Conservation (phyloP, 2,113 vertebrate species). For the Eidolon helvum region DNA sequence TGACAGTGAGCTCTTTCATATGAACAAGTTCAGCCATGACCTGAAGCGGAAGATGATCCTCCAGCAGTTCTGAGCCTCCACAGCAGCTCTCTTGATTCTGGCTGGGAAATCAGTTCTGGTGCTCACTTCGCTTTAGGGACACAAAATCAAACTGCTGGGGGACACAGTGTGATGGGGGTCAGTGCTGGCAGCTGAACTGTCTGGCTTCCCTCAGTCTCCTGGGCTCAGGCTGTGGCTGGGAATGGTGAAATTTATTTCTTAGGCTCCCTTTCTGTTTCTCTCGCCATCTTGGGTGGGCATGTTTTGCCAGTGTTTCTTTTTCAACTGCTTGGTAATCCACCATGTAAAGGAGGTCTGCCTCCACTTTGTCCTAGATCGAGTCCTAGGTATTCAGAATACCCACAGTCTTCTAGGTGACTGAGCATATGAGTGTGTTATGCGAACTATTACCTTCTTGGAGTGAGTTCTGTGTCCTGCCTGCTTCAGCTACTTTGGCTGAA, state of each 20-base stretch:
- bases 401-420: no score
- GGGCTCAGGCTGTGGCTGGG: background rate
- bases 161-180: background rate
- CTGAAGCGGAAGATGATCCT: slow-evolving; percentile 92
- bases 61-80: slow-evolving; percentile 90
- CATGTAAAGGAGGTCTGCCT: background rate
- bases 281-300: background rate
- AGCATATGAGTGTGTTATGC: fast-evolving
- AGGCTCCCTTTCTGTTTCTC: background rate
- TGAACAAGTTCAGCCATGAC: slow-evolving; percentile 94
- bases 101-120: background rate
- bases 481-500: background rate
- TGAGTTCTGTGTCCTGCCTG: background rate
- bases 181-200: background rate
- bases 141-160: fast-evolving
- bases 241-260: background rate
- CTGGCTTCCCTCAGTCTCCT: background rate
- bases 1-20: slow-evolving; percentile 92
- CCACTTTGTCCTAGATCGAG: background rate
- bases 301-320: background rate
- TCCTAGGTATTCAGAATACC: background rate
- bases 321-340: fast-evolving
- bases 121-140: background rate
- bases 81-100: no score
- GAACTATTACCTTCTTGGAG: background rate